Percentiles rank a stretch among this genome's conserved stretches.
These are phyloP conservation scores for Morbakka virulenta DNA, from an alignment of 30 jellyfish, hydroid and myxozoan genomes.

Conservation along the genomic window DNA sequence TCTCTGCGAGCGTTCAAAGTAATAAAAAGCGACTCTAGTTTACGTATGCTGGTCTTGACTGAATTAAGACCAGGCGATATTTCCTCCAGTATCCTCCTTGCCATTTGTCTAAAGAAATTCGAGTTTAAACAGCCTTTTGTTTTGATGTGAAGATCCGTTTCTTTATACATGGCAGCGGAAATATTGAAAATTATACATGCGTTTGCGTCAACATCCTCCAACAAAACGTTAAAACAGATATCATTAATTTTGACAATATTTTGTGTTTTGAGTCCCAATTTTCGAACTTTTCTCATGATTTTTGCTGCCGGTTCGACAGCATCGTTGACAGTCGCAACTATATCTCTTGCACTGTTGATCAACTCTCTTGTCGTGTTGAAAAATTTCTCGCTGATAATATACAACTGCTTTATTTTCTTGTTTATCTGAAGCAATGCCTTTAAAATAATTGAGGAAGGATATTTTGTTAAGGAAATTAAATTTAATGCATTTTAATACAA, in stretches of 20 bases:
- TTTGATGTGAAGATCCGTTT: slow-evolving; percentile 24
- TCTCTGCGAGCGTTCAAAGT: slow-evolving; percentile 29
- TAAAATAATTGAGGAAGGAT: no score
- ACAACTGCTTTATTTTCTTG: slow-evolving; percentile 38
- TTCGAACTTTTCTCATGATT: slow-evolving; percentile 47
- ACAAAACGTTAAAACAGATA: slow-evolving; percentile 51
- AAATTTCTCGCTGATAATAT: slow-evolving; percentile 42
- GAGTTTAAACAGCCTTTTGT: slow-evolving; percentile 58
- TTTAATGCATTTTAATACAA: no score
- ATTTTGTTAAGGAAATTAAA: no score
- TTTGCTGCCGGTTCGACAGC: slow-evolving; percentile 52
- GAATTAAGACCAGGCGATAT: slow-evolving; percentile 70
- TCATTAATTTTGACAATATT: slow-evolving; percentile 49
- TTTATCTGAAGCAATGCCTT: slow-evolving; percentile 35
- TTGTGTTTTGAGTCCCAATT: slow-evolving; percentile 43
- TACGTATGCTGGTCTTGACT: slow-evolving; percentile 38
- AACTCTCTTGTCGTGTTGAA: slow-evolving; percentile 46
- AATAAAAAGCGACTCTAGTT: slow-evolving; percentile 38
- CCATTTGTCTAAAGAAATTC: slow-evolving; percentile 51
- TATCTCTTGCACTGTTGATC: slow-evolving; percentile 38
- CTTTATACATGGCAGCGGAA: slow-evolving; percentile 48
- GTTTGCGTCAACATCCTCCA: slow-evolving; percentile 48
- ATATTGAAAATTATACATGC: slow-evolving; percentile 49
- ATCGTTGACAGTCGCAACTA: slow-evolving; percentile 18
- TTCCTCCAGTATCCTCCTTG: slow-evolving; percentile 55